These are phyloP conservation scores for Ostrea denselamellosa DNA, from an alignment of 1,140 invertebrate genomes.

Conservation along the genomic window DNA sequence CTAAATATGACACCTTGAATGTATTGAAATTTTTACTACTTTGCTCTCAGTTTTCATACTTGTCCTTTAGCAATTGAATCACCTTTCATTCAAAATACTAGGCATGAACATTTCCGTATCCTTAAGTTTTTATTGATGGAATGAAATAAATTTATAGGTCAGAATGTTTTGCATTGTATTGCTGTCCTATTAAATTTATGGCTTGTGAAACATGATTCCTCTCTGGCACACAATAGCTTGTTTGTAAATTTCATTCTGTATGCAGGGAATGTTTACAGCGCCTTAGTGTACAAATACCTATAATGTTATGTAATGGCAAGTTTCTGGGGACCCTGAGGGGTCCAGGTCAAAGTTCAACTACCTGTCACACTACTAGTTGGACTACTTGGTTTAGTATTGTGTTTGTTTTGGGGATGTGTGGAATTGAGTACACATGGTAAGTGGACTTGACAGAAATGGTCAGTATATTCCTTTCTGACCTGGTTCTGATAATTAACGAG, in stretches of 20 bases:
- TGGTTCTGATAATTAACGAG: too few species aligned
- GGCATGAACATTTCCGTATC: too few species aligned
- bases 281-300: not conserved
- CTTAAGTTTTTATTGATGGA: too few species aligned
- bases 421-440: not conserved
- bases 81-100: too few species aligned
- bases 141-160: too few species aligned
- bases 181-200: too few species aligned
- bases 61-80: too few species aligned
- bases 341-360: not conserved
- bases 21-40: too few species aligned
- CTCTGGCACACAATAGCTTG: not conserved
- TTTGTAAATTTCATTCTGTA: not conserved
- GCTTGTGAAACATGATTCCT: not conserved
- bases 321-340: not conserved
- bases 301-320: conserved; percentile 15
- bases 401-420: not conserved
- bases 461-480: not conserved
- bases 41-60: too few species aligned
- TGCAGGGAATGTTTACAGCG: not conserved
- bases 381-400: too few species aligned
- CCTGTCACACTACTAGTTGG: not conserved
- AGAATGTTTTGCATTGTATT: too few species aligned
- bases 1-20: not conserved
- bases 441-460: not conserved